phyloP scores from a whole-genome alignment of 2,888 invertebrate genomes.

The Drosophila histrio region DNA sequence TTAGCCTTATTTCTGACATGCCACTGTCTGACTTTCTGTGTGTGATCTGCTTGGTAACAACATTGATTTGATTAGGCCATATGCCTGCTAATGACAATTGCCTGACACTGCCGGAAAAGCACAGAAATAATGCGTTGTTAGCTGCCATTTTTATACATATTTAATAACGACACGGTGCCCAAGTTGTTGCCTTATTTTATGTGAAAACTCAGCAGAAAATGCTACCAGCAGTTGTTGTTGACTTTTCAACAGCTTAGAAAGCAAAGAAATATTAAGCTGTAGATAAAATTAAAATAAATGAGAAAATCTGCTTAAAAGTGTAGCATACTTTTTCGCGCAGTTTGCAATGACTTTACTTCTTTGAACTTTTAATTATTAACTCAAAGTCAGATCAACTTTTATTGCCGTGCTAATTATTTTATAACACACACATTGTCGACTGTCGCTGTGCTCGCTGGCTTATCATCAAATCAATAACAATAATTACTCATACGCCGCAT shows the following conservation, averaged over 20 bases:
- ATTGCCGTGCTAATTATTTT: conserved; percentile 1
- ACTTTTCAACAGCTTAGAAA: conserved; percentile 9
- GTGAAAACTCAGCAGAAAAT: conserved; percentile 8
- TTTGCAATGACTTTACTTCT: too few relatives aligned
- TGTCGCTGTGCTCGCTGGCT: not conserved
- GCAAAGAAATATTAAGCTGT: conserved; percentile 3
- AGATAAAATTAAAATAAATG: not conserved
- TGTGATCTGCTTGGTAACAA: conserved; percentile 29
- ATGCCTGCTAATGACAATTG: conserved; percentile 58
- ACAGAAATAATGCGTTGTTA: conserved; percentile 21
- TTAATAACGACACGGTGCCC: not conserved
- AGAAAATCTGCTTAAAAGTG: not conserved
- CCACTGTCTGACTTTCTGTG: not conserved
- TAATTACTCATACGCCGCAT: conserved; percentile 39
- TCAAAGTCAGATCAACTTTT: not conserved
- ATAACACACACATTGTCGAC: not conserved
- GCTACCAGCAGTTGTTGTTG: conserved; percentile 18
- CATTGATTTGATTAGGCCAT: conserved; percentile 62
- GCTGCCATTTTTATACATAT: conserved; percentile 10
- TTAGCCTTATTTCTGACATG: not conserved
- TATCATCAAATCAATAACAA: conserved; percentile 6
- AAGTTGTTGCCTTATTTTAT: not conserved
- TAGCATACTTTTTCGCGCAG: not conserved
- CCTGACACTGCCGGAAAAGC: conserved; percentile 4
- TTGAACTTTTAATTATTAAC: not conserved